Evolutionary conservation across 1,140 invertebrate species (phyloP).

Genomic region (Linepithema humile): DNA sequence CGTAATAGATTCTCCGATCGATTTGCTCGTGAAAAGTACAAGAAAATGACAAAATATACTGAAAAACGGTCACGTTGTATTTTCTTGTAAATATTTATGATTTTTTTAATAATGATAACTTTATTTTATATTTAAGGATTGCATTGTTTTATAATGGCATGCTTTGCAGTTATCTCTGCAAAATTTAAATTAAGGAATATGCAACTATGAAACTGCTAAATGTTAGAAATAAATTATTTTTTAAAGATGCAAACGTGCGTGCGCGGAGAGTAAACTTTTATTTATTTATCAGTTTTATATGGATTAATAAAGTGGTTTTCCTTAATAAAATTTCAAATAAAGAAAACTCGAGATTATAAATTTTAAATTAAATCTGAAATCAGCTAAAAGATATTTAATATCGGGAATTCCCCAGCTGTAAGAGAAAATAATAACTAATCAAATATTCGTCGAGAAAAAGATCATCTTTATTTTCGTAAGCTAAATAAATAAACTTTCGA

Average conservation of each 20-base stretch:
- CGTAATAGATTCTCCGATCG: neutral
- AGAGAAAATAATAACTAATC: neutral
- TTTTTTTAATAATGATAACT: neutral
- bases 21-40: neutral
- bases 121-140: neutral
- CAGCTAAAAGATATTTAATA: neutral
- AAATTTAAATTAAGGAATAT: neutral
- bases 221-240: neutral
- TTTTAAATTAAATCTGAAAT: slow-evolving; percentile 9
- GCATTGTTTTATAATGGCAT: neutral
- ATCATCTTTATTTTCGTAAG: neutral
- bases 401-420: neutral
- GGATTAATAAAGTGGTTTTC: neutral
- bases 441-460: neutral
- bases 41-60: neutral
- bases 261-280: neutral
- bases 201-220: neutral
- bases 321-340: neutral
- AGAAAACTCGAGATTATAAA: neutral
- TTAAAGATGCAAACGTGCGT: neutral
- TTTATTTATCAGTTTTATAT: neutral
- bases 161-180: neutral
- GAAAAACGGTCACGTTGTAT: neutral
- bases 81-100: no score
- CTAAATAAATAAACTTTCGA: neutral